These are phyloP conservation scores for Vireo griseus DNA, from an alignment of 2,797 vertebrate species.

Conservation along the genomic window DNA sequence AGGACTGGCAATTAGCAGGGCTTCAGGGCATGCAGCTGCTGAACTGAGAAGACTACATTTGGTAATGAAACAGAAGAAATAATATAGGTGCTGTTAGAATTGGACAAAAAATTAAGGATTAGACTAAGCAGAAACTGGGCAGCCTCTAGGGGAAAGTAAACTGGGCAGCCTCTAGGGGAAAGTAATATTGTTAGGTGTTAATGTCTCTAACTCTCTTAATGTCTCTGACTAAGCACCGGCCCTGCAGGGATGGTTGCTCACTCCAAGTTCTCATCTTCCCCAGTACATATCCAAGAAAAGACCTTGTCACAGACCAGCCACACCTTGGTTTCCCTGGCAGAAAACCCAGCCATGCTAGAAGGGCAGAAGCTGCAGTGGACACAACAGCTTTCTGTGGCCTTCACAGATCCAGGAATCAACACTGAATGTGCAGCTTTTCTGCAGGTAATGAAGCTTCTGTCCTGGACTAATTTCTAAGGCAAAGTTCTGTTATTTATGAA, in stretches of 20 bases:
- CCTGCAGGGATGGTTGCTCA: neutral
- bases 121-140: neutral
- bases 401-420: neutral
- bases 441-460: neutral
- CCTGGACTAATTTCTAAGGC: neutral
- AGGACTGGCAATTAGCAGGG: neutral
- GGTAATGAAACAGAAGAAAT: neutral
- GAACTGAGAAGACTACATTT: neutral
- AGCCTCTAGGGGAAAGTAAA: neutral
- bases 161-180: neutral
- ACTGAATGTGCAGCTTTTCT: neutral
- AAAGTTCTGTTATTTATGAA: neutral
- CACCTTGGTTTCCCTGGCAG: neutral
- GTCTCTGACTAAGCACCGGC: neutral
- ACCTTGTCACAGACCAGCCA: neutral
- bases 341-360: neutral
- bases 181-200: neutral
- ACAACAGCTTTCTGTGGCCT: neutral
- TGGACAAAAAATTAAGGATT: neutral
- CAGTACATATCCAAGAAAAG: neutral
- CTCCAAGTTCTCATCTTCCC: neutral
- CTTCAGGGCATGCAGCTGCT: neutral
- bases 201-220: neutral
- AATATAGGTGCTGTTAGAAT: neutral
- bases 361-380: neutral